Evolutionary conservation across 2,888 invertebrate species (phyloP).

Genomic region (Diachrysia chrysitis): DNA sequence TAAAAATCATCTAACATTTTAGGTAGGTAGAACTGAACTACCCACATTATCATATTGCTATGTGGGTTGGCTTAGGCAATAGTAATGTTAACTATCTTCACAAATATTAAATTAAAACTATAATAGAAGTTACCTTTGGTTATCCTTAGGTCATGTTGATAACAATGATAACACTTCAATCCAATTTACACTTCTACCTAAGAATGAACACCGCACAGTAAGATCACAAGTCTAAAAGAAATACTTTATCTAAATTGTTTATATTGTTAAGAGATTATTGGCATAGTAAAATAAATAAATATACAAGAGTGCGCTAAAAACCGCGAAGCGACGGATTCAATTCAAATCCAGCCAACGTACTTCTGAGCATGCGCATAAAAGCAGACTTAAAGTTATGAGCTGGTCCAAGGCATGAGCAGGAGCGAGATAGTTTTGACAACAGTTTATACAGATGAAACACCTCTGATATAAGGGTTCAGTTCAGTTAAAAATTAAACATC

Average conservation of each 20-base stretch:
- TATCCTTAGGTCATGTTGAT: slow-evolving; percentile 21
- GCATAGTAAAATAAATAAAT: slow-evolving; percentile 17
- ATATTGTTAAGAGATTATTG: neutral
- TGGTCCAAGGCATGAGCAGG: slow-evolving; percentile 12
- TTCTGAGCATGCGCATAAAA: slow-evolving; percentile 53
- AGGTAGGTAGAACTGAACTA: slow-evolving; percentile 16
- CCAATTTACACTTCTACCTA: neutral
- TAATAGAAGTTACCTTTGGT: slow-evolving; percentile 32
- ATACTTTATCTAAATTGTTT: neutral
- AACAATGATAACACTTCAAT: slow-evolving; percentile 25
- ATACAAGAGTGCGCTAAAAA: slow-evolving; percentile 33
- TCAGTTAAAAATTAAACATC: neutral
- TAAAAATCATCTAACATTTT: neutral
- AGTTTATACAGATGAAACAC: neutral
- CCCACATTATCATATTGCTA: slow-evolving; percentile 14
- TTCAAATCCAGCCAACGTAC: slow-evolving; percentile 57
- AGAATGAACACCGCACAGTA: neutral
- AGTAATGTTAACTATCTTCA: neutral
- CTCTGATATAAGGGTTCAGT: neutral
- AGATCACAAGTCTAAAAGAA: neutral
- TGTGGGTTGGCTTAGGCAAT: slow-evolving; percentile 27
- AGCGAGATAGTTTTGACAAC: slow-evolving; percentile 20
- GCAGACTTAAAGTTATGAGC: slow-evolving; percentile 46
- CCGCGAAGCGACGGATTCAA: slow-evolving; percentile 42
- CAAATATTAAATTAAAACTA: neutral